phyloP scores from a whole-genome alignment of 2,797 vertebrate species.

The Poecilia wingei region DNA sequence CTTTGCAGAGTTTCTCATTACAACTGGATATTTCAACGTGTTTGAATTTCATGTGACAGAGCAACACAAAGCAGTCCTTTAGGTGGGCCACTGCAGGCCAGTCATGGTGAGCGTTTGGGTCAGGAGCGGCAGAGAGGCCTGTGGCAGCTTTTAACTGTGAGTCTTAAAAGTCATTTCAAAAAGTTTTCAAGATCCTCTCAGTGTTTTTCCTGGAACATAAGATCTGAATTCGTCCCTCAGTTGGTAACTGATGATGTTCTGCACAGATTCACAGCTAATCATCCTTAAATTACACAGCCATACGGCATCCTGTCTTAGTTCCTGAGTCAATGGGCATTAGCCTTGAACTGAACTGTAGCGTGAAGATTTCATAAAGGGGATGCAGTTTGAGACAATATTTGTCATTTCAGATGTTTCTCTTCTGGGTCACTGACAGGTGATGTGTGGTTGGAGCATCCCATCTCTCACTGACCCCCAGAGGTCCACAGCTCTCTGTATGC shows the following conservation, averaged over 20 bases:
- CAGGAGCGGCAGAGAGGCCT: background rate
- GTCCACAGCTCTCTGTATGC: slow-evolving; percentile 29
- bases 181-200: background rate
- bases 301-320: slow-evolving; percentile 53
- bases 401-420: slow-evolving; percentile 51
- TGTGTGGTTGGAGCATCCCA: slow-evolving; percentile 55
- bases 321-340: slow-evolving; percentile 54
- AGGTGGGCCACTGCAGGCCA: background rate
- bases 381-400: slow-evolving; percentile 69
- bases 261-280: slow-evolving; percentile 52
- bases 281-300: slow-evolving; percentile 56
- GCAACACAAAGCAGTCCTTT: background rate
- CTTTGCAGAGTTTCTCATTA: background rate
- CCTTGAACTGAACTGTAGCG: slow-evolving; percentile 49
- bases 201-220: background rate
- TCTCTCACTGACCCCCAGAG: slow-evolving; percentile 47
- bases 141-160: background rate
- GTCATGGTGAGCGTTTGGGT: background rate
- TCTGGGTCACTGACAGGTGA: slow-evolving; percentile 67
- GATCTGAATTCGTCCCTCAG: slow-evolving; percentile 14
- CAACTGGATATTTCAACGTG: background rate
- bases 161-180: background rate
- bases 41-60: background rate
- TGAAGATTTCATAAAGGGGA: slow-evolving; percentile 47
- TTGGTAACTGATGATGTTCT: slow-evolving; percentile 36